Evolutionary conservation across 1,140 invertebrate genomes (phyloP), one percentile per base, ranked within the genome.

Genomic region (Oncopodura yosiiana): DNA sequence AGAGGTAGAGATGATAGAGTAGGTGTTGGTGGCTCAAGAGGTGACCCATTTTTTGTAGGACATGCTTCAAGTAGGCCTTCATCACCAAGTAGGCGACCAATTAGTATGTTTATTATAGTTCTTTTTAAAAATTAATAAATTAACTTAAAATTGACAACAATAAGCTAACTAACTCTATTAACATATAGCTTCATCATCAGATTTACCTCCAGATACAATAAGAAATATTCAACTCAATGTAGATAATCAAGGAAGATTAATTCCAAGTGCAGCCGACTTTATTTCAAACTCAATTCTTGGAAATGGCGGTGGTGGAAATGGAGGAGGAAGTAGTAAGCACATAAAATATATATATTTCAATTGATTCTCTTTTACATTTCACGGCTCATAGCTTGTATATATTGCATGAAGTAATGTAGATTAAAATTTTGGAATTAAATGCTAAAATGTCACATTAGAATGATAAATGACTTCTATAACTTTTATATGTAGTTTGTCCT

Each of bases 211-310:
- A 9, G 42, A 39, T 16, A 27, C 11, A n/a, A 53, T 53, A 19
- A 29, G 51, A 24, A 8, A 42, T 3, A 49, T 42, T 2, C 34
- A 29, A 18, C 27, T 18, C 23, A n/a, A 26, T 8, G 29, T 6
- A 8, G 29, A 51, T 18, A 45, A 14, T 3, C 51, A 62, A 46
- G 39, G 49, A 34, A 24, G 61, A 12, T 41, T 63, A 12, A 53
- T 63, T 38, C 61, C 61, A 37, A 39, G 51, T 27, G 50, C 55
- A 30, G 41, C 41, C 12, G 42, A 37, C 37, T 45, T 51, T 12
- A 50, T 61, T 39, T 54, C 60, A 14, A 60, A 52, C 34, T 49
- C 58, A 2, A 36, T 60, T 26, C 16, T 34, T 29, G 29, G 38
- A 8, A 30, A 14, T 24, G 36, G 42, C 21, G 34, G 51, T 14